Evolutionary conservation across 2,888 invertebrate genomes (phyloP), one percentile per base, ranked within the genome.

Genomic region (Drosophila nr. perissopoda): DNA sequence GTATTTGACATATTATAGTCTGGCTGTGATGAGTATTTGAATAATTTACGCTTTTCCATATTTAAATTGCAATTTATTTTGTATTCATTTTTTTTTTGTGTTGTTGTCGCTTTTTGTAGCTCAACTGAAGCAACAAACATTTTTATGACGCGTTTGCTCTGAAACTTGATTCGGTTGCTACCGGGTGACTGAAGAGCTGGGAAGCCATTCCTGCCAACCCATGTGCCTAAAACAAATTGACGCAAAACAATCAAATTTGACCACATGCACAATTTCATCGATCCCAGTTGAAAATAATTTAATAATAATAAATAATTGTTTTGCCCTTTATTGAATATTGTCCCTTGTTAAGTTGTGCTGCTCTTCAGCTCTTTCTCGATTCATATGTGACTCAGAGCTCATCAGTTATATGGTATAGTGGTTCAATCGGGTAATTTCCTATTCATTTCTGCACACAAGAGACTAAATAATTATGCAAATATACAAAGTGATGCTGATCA

Each of bases 221-320:
- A 80, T 69, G 64, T 74, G 76, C 80, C 76, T 68, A 69, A 64
- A 73, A 69, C 68, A 76, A 78, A 78, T 69, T 78, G 78, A 73
- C 74, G 69, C 78, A 73, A 40, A 29, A 60, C 66, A 48, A 40
- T 27, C 18, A 34, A 31, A 42, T 29, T 31, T 40, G 21, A 45
- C 21, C 52, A 61, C 38, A 64, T 62, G 54, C 4, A 27, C 16
- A 25, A 25, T 16, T 7, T 13, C 18, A 16, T 52, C 29, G 52
- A 53, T 58, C 57, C 51, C 66, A 60, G 52, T 56, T 33, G 10
- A 34, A 27, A 49, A 78, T 64, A 64, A 63, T 58, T 71, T 65
- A 8, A 7, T 4, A 25, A 33, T 33, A 11, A 11, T 33, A 33
- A 33, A 33, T 33, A 36, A 18, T 18, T 1, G 4, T 4, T 16